Evolutionary conservation across 2,797 vertebrate species (phyloP).

Genomic region (Sandelia bainsii): DNA sequence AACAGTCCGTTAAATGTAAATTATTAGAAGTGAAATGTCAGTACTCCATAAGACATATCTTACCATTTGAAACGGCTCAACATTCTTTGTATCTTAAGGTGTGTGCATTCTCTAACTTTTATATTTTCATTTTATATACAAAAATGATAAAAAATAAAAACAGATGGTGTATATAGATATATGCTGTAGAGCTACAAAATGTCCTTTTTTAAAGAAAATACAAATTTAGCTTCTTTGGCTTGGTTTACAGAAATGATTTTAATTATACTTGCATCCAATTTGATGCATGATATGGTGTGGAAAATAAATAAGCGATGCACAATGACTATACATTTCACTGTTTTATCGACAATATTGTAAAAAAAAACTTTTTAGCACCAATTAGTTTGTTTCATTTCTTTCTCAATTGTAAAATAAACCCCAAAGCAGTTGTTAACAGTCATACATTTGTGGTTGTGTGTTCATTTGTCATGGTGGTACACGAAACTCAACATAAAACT

Average conservation of each 20-base stretch:
- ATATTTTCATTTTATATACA: slow-evolving; percentile 99
- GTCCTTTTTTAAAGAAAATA: slow-evolving; percentile 92
- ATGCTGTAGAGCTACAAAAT: slow-evolving; percentile 98
- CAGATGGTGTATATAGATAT: slow-evolving; percentile 91
- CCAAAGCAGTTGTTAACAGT: slow-evolving; percentile 96
- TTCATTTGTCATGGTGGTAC: slow-evolving; percentile 78
- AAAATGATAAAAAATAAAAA: slow-evolving; percentile 89
- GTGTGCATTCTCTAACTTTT: slow-evolving; percentile 96
- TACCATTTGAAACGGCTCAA: slow-evolving; percentile 94
- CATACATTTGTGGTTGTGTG: slow-evolving; percentile 87
- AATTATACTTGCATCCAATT: slow-evolving; percentile 96
- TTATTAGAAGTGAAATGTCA: slow-evolving; percentile 92
- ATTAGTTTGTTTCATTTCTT: slow-evolving; percentile 92
- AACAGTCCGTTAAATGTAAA: slow-evolving; percentile 89
- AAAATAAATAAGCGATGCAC: slow-evolving; percentile 96
- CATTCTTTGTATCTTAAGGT: slow-evolving; percentile 98
- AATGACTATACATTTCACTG: slow-evolving; percentile 99
- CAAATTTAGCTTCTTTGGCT: slow-evolving; percentile 98
- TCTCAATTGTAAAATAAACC: slow-evolving; percentile 99
- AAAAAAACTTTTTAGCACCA: slow-evolving; percentile 92
- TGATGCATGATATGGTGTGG: slow-evolving; percentile 97
- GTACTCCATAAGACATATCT: slow-evolving; percentile 90
- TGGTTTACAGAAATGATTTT: slow-evolving; percentile 98
- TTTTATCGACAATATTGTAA: slow-evolving; percentile 98
- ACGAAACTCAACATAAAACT: slow-evolving; percentile 42